Base-by-base conservation (phyloP, 2,888 invertebrate genomes). In the Lamellibrachia satsuma region DNA sequence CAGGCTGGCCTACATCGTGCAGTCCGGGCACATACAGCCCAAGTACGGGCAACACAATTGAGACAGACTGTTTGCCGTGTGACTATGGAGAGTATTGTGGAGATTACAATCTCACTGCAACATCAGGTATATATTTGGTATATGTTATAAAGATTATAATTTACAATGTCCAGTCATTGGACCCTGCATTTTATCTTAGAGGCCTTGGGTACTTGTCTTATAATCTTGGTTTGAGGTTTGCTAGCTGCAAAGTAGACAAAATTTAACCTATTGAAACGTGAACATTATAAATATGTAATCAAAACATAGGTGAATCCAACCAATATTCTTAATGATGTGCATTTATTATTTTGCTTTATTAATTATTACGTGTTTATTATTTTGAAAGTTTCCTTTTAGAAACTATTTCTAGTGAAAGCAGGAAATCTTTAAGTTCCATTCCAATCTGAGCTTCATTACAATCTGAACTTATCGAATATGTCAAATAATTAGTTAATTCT, bases 31-130 rank as follows among this genome's bases (percentile, higher is more conserved):
- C 96, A 4, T 96, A 96, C 93, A 95, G 95, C 90, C 95, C 95
- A 11, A 94, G 95, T 60, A 93, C 94, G 15, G 94, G 95, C n/a
- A 95, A 95, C 0, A 93, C 39, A 52, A 91, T 91, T 9, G 93
- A 92, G 39, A 94, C 95, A 0, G 95, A 95, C n/a, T 96, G 96
- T 94, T 92, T 94, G 52, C 93, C 94, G 0, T 96, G 96, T 94
- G 95, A 95, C 52, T 95, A 95, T 11, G 96, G 96, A 4, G 95
- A 95, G 92, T 96, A 95, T 93, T 96, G 96, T 93, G 95, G 95
- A 57, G 95, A 94, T 7, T 95, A 95, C 39, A 95, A 95, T 11
- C 94, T 96, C 52, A 96, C 95, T 0, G 94, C 93, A 27, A 94
- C 95, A 0, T 94, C 95, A 93, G 96, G 96, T 92, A 94, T 95